phyloP scores from a whole-genome alignment of 2,888 invertebrate genomes.

The Chrysolina haemoptera region DNA sequence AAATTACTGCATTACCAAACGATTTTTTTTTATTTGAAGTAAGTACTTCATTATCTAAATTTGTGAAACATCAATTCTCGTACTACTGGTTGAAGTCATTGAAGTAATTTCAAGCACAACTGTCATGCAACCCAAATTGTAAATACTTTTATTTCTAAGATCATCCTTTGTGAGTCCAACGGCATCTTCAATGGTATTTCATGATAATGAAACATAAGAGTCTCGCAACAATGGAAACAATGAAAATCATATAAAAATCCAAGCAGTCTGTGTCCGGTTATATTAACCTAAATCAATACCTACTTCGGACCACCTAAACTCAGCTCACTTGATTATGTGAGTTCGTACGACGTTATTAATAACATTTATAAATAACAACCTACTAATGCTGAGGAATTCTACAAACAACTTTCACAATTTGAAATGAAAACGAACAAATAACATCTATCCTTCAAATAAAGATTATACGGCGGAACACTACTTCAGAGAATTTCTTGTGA shows the following conservation, averaged over 20 bases:
- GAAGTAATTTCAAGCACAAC: too few relatives aligned
- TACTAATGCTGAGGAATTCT: slow-evolving; percentile 33
- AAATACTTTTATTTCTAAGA: too few relatives aligned
- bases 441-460: slow-evolving; percentile 20
- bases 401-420: slow-evolving; percentile 38
- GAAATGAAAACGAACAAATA: slow-evolving; percentile 22
- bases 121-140: too few relatives aligned
- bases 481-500: not conserved
- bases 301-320: slow-evolving; percentile 10
- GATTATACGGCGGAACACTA: slow-evolving; percentile 17
- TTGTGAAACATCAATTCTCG: too few relatives aligned
- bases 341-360: slow-evolving; percentile 18
- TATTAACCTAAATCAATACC: slow-evolving; percentile 19
- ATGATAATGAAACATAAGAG: not conserved
- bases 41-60: too few relatives aligned
- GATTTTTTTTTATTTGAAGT: too few relatives aligned
- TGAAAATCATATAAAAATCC: not conserved
- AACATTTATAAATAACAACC: slow-evolving; percentile 36
- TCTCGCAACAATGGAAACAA: not conserved
- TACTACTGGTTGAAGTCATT: too few relatives aligned
- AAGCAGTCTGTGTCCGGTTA: slow-evolving; percentile 5
- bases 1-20: too few relatives aligned
- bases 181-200: not conserved
- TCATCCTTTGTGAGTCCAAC: too few relatives aligned
- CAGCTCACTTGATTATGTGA: slow-evolving; percentile 8